Conservation (phyloP, 2,113 vertebrate genomes). For the Archocentrus centrarchus region DNA sequence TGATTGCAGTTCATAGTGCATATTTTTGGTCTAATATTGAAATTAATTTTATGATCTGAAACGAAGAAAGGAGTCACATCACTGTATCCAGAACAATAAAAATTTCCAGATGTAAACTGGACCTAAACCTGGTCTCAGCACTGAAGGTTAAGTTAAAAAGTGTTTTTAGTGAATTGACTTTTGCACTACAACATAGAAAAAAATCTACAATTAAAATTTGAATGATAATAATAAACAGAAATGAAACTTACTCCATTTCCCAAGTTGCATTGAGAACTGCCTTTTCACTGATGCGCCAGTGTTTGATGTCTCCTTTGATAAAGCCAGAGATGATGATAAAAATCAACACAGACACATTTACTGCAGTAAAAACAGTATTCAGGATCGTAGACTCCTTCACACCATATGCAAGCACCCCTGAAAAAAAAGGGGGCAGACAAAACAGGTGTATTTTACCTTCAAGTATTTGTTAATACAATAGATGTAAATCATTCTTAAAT, state of each 20-base stretch:
- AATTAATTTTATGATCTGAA: not conserved
- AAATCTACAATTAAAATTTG: not conserved
- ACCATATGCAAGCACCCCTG: slow-evolving; percentile 48
- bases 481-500: no score
- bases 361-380: slow-evolving; percentile 46
- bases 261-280: slow-evolving; percentile 14
- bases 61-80: not conserved
- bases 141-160: not conserved
- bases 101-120: not conserved
- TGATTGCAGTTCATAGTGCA: not conserved
- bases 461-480: no score
- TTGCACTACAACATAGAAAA: not conserved
- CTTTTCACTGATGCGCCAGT: slow-evolving; percentile 36
- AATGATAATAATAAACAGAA: not conserved
- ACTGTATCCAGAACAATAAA: not conserved
- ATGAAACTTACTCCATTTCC: slow-evolving; percentile 24
- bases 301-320: slow-evolving; percentile 35
- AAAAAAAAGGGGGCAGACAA: not conserved
- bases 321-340: slow-evolving; percentile 56
- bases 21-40: not conserved
- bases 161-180: not conserved
- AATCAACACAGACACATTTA: slow-evolving; percentile 40
- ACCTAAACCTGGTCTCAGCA: not conserved
- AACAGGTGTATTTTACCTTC: not conserved
- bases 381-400: slow-evolving; percentile 44